phyloP scores from a whole-genome alignment of 2,888 invertebrate species.

The Ochropleura plecta region DNA sequence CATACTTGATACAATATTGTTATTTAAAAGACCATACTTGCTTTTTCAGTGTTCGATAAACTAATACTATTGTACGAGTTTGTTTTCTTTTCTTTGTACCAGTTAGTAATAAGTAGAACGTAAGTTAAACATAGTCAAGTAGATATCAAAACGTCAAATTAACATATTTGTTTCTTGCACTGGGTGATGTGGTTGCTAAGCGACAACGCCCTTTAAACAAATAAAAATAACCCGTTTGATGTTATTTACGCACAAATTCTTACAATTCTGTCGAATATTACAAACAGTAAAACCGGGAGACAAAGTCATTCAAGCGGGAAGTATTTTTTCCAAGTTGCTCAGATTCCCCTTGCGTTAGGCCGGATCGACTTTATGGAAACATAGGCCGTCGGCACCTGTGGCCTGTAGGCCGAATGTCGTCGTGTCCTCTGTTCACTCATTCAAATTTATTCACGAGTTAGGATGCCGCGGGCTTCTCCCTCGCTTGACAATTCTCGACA shows the following conservation, averaged over 20 bases:
- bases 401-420: slow-evolving; percentile 78
- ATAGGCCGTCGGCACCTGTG: slow-evolving; percentile 76
- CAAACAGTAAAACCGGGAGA: slow-evolving; percentile 36
- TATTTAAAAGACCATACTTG: too few relatives aligned
- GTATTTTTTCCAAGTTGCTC: slow-evolving; percentile 43
- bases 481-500: slow-evolving; percentile 59
- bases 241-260: slow-evolving; percentile 1
- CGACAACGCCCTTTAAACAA: too few relatives aligned
- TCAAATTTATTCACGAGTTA: slow-evolving; percentile 85
- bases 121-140: too few relatives aligned
- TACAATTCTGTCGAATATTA: slow-evolving; percentile 30
- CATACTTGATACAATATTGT: slow-evolving; percentile 28
- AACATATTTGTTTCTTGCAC: too few relatives aligned
- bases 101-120: too few relatives aligned
- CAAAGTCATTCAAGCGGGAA: slow-evolving; percentile 44
- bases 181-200: too few relatives aligned
- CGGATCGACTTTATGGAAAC: slow-evolving; percentile 71
- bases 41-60: too few relatives aligned
- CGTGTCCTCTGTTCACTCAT: slow-evolving; percentile 75
- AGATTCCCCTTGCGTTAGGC: slow-evolving; percentile 53
- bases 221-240: too few relatives aligned
- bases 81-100: too few relatives aligned
- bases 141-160: too few relatives aligned
- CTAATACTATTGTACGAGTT: too few relatives aligned
- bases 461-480: slow-evolving; percentile 59